Evolutionary conservation across 35 echinoderm and acorn worm species (phyloP).

Genomic region (Chiridota heheva): DNA sequence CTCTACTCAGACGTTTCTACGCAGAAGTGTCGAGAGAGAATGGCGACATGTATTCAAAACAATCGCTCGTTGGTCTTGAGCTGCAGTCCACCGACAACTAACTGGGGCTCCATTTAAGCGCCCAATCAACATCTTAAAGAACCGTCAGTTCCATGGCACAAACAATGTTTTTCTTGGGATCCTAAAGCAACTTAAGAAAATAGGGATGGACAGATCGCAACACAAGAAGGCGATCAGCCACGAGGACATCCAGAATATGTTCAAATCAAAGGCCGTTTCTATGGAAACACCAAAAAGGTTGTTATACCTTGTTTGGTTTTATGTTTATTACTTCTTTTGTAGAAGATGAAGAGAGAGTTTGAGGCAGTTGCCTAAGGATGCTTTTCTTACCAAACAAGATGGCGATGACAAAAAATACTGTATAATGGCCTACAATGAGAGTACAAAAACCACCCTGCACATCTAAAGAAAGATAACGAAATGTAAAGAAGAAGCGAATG

Average conservation of each 20-base stretch:
- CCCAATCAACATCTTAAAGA: conserved; percentile 3
- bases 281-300: conserved; percentile 2
- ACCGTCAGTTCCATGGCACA: conserved; percentile 25
- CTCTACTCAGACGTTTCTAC: conserved; percentile 12
- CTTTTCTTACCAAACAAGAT: neutral
- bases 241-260: conserved; percentile 1
- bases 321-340: conserved; percentile 11
- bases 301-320: conserved; percentile 28
- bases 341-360: conserved; percentile 27
- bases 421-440: conserved; percentile 11
- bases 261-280: conserved; percentile 10
- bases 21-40: conserved; percentile 13
- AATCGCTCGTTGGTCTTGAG: conserved; percentile 12
- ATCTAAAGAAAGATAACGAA: conserved; percentile 1
- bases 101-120: conserved; percentile 20
- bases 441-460: conserved; percentile 23
- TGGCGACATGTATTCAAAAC: neutral
- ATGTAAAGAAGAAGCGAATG: neutral
- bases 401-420: conserved; percentile 3
- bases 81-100: conserved; percentile 35
- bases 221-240: conserved; percentile 10
- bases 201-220: neutral
- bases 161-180: conserved; percentile 37
- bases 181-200: conserved; percentile 20
- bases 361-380: neutral